phyloP scores from a whole-genome alignment of 2,113 vertebrate species.

The Upupa epops region DNA sequence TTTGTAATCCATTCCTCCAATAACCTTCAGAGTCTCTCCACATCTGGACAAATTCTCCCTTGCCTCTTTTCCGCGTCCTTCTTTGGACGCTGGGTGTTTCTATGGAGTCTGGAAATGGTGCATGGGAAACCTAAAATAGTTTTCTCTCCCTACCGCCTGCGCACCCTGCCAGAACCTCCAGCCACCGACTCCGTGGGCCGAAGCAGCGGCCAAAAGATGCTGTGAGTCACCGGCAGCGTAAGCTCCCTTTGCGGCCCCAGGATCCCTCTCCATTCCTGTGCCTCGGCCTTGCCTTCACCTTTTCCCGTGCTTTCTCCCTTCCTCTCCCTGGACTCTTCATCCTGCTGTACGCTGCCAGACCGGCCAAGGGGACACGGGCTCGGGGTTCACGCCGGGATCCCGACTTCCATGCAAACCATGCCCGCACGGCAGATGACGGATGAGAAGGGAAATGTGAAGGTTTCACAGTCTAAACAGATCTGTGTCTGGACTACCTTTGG shows the following conservation, averaged over 20 bases:
- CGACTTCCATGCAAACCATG: neutral
- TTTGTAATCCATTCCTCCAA: neutral
- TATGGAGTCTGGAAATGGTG: accelerated
- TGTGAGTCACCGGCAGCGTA: too few relatives aligned
- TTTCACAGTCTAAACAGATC: neutral
- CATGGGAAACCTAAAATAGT: accelerated
- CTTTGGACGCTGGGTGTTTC: accelerated
- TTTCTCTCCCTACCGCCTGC: neutral
- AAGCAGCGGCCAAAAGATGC: neutral
- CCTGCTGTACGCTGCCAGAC: neutral
- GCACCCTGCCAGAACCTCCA: neutral
- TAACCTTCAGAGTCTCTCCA: neutral
- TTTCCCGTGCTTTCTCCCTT: too few relatives aligned
- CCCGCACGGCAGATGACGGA: neutral
- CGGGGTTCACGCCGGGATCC: accelerated
- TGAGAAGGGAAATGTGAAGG: neutral
- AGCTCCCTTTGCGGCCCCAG: too few relatives aligned
- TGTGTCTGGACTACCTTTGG: neutral
- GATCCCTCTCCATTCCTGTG: accelerated
- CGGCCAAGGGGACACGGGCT: too few relatives aligned
- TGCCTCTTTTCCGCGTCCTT: neutral
- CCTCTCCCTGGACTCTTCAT: too few relatives aligned
- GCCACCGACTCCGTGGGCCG: neutral
- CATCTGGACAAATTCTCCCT: neutral
- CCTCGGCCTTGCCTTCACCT: neutral